Evolutionary conservation across 92 coral and sea anemone genomes (phyloP).

Genomic region (Porites rus): DNA sequence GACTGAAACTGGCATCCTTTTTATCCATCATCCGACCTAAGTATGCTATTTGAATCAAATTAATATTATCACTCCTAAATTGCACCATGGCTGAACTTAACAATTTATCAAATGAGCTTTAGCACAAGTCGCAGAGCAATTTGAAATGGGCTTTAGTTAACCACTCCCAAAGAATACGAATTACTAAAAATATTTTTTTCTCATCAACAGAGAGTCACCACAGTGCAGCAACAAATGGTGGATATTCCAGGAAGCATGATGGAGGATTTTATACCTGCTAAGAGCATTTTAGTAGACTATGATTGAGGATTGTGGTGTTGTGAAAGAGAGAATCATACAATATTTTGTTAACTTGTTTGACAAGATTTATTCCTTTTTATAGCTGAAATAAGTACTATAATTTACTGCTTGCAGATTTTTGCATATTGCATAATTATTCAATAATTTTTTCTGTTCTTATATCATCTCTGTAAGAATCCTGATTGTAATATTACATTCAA

Average conservation of each 20-base stretch:
- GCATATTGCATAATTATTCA: not conserved
- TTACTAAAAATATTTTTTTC: not conserved
- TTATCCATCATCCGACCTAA: no score
- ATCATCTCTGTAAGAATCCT: no score
- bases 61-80: no score
- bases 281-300: not conserved
- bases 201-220: conserved; percentile 90
- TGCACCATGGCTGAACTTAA: no score
- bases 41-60: no score
- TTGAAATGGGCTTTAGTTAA: no score
- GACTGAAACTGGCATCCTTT: no score
- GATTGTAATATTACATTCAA: no score
- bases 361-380: conserved; percentile 2
- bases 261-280: conserved; percentile 97
- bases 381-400: not conserved
- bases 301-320: not conserved
- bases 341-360: conserved; percentile 25
- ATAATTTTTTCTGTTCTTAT: not conserved
- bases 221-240: conserved; percentile 99
- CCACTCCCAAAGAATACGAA: no score
- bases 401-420: not conserved
- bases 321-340: not conserved
- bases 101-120: no score
- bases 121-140: no score
- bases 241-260: conserved; percentile 96